Conservation (phyloP, 92 coral and sea anemone species). For the Epizoanthus ramosus region DNA sequence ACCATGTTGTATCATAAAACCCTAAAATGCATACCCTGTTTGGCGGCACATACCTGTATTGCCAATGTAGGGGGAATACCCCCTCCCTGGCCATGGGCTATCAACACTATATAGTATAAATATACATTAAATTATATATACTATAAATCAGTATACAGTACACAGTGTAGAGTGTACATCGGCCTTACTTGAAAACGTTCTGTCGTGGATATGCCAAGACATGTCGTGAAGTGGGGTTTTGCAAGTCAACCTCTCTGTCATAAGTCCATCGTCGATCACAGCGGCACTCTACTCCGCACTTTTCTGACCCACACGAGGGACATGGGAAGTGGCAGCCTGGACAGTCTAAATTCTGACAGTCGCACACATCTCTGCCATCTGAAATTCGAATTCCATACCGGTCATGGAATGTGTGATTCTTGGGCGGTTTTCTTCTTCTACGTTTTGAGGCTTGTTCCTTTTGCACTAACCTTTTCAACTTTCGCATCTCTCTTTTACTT, state of each 20-base stretch:
- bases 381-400: constrained; percentile 79
- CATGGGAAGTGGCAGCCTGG: constrained; percentile 98
- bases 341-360: constrained; percentile 90
- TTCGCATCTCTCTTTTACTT: constrained; percentile 91
- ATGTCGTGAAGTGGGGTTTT: constrained; percentile 60
- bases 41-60: too few species aligned
- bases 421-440: constrained; percentile 46
- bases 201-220: not conserved
- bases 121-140: too few species aligned
- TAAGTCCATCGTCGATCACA: constrained; percentile 95
- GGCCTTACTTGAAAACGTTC: not conserved
- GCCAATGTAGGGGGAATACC: too few species aligned
- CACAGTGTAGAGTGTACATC: too few species aligned
- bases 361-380: constrained; percentile 88
- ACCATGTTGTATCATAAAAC: too few species aligned
- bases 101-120: too few species aligned
- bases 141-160: too few species aligned
- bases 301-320: constrained; percentile 94
- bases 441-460: constrained; percentile 48
- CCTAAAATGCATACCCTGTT: too few species aligned
- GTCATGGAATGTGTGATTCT: constrained; percentile 74
- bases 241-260: constrained; percentile 72
- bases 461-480: constrained; percentile 68
- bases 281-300: constrained; percentile 97
- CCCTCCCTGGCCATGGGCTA: too few species aligned